phyloP scores from a whole-genome alignment of 2,797 vertebrate genomes.

The Acanthurus leucopareius region DNA sequence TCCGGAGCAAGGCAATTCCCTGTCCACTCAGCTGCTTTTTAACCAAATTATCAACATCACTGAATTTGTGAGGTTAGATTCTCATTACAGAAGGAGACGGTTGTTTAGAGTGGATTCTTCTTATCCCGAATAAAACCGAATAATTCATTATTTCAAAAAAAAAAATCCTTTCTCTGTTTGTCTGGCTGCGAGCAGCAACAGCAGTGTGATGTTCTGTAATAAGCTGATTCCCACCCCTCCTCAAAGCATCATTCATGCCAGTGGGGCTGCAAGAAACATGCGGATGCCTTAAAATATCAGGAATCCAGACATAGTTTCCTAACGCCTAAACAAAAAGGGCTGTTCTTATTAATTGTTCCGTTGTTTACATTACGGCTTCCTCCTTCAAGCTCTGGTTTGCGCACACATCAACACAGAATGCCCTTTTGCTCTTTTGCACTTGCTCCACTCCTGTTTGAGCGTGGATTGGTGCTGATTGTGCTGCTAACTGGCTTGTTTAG shows the following conservation, averaged over 20 bases:
- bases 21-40: slow-evolving; percentile 18
- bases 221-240: slow-evolving; percentile 44
- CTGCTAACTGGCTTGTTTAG: slow-evolving; percentile 36
- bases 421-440: slow-evolving; percentile 19
- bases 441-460: background rate
- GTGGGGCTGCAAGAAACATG: slow-evolving; percentile 15
- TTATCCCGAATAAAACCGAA: slow-evolving; percentile 40
- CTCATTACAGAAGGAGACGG: slow-evolving; percentile 16
- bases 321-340: slow-evolving; percentile 10
- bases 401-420: slow-evolving; percentile 33
- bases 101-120: slow-evolving; percentile 37
- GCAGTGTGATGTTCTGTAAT: slow-evolving; percentile 52
- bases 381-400: slow-evolving; percentile 42
- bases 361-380: slow-evolving; percentile 54
- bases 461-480: slow-evolving; percentile 15
- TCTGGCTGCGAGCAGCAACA: slow-evolving; percentile 48
- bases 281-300: slow-evolving; percentile 57
- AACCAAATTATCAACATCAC: slow-evolving; percentile 11
- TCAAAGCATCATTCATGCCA: slow-evolving; percentile 48
- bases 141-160: slow-evolving; percentile 35
- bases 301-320: slow-evolving; percentile 42
- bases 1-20: background rate
- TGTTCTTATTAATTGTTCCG: slow-evolving; percentile 34
- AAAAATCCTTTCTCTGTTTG: slow-evolving; percentile 20
- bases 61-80: slow-evolving; percentile 32